phyloP scores from a whole-genome alignment of 1,140 invertebrate species.

The Trichogramma pretiosum region DNA sequence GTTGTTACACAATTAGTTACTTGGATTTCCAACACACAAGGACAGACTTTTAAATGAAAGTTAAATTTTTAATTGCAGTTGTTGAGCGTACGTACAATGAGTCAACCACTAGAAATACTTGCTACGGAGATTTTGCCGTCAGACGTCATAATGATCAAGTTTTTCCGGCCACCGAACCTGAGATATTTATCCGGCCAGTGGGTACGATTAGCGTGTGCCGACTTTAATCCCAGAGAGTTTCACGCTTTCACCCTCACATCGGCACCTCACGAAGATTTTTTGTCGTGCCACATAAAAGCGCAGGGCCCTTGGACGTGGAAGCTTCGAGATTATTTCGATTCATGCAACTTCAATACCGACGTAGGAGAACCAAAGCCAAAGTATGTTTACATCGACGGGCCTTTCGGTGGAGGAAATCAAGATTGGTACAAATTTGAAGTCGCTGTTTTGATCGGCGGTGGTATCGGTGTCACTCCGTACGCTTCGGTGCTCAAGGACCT shows the following conservation, averaged over 20 bases:
- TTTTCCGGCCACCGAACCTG: constrained; percentile 89
- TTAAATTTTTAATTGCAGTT: too few relatives aligned
- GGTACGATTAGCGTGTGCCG: constrained; percentile 88
- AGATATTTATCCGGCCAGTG: constrained; percentile 89
- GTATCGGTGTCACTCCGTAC: constrained; percentile 98
- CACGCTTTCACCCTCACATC: constrained; percentile 98
- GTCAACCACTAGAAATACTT: constrained; percentile 88
- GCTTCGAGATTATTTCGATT: constrained; percentile 91
- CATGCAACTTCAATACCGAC: constrained; percentile 84
- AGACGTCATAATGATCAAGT: constrained; percentile 87
- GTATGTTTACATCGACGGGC: constrained; percentile 91
- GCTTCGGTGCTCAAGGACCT: constrained; percentile 97
- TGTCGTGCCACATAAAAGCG: constrained; percentile 96
- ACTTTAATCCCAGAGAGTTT: constrained; percentile 86
- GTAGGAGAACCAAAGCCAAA: constrained; percentile 74
- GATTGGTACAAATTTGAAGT: constrained; percentile 98
- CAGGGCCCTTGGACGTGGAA: constrained; percentile 99
- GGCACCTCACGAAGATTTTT: constrained; percentile 93
- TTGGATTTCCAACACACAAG: too few relatives aligned
- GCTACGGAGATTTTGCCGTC: constrained; percentile 94
- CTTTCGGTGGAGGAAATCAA: constrained; percentile 97
- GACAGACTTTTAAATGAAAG: too few relatives aligned
- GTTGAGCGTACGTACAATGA: constrained; percentile 83
- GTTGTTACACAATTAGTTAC: too few relatives aligned
- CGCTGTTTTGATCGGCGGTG: constrained; percentile 97